Base-by-base conservation (phyloP, 2,888 invertebrate genomes). In the Plutella xylostella region DNA sequence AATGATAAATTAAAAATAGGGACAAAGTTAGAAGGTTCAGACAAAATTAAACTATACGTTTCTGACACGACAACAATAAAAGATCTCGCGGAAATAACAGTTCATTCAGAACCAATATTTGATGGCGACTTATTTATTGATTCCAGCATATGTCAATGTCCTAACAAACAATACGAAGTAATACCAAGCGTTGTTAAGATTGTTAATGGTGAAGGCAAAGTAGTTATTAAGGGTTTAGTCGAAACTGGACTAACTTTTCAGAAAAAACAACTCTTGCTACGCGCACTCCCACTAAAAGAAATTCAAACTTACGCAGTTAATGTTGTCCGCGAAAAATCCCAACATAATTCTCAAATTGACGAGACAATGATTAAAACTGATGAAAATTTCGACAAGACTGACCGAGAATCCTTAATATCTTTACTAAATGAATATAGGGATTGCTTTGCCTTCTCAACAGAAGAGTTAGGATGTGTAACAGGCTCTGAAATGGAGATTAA, bases 381-480 rank as follows among this genome's bases (percentile, higher is more conserved):
- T n/a, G n/a, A n/a, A n/a, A n/a, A n/a, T n/a, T n/a, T n/a, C n/a
- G n/a, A n/a, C n/a, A n/a, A 28, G 28, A 9, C 28, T 25, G 31
- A 15, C 11, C 41, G 17, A 38, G 18, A 33, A 33, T 14, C 6
- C 4, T 33, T 33, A 33, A 33, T n/a, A 7, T 2, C 19, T 15
- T 15, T 39, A 19, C 21, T 45, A 20, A 34, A 41, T 18, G 41
- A 45, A 14, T 41, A 41, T 18, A 41, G 41, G 17, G 28, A 41
- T 25, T 34, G 34, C 7, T 34, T 34, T 34, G 34, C 34, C 15
- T 46, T 47, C 25, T 34, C 21, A n/a, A 31, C 18, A 7, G 20
- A 40, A 7, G 49, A 49, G 41, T 22, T 49, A 12, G 47, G 47
- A 9, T 44, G 46, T 21, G 12, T n/a, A 7, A 17, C n/a, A n/a